phyloP scores from a whole-genome alignment of 2,797 vertebrate species.

The Serranus cabrilla region DNA sequence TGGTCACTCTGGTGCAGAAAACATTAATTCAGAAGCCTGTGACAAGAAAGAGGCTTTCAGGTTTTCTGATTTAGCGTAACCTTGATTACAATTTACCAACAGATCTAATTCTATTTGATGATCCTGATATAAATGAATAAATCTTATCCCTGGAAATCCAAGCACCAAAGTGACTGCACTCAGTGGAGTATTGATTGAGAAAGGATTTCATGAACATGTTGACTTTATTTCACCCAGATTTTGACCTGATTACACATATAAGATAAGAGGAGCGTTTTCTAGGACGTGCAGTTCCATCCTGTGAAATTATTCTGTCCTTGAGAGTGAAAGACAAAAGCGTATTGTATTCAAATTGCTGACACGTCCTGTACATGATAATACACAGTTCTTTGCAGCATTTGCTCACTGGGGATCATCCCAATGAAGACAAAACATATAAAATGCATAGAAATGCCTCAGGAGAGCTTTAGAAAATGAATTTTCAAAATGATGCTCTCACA shows the following conservation, averaged over 20 bases:
- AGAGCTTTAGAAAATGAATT: background rate
- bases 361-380: background rate
- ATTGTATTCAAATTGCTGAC: conserved; percentile 3
- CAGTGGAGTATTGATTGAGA: background rate
- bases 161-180: background rate
- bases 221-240: background rate
- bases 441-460: background rate
- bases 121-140: background rate
- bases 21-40: background rate
- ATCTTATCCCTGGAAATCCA: background rate
- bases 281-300: background rate
- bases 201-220: background rate
- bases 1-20: background rate
- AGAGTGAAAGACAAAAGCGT: background rate
- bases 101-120: background rate
- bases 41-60: background rate
- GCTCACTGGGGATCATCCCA: background rate
- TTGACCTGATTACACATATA: background rate
- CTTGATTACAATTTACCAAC: background rate
- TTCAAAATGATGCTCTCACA: background rate
- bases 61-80: background rate
- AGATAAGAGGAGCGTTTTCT: background rate
- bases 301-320: background rate
- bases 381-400: background rate
- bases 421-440: background rate